These are phyloP conservation scores for Periplaneta americana DNA, from an alignment of 1,140 invertebrate species.

Conservation along the genomic window DNA sequence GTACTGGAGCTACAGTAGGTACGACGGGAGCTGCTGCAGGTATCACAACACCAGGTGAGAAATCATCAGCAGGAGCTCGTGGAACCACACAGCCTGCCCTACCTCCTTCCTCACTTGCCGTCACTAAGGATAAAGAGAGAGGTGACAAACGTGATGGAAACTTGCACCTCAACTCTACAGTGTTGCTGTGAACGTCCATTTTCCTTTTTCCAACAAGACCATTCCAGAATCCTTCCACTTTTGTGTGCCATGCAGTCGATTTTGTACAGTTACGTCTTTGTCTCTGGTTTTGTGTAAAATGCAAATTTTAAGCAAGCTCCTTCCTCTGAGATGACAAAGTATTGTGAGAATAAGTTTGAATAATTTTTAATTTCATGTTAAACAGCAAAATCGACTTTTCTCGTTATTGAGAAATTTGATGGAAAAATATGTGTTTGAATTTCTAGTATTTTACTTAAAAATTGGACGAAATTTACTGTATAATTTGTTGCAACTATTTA, in stretches of 20 bases:
- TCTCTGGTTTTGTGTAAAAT: background rate
- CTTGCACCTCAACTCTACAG: background rate
- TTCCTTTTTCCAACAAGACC: background rate
- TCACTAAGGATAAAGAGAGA: background rate
- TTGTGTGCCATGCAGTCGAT: background rate
- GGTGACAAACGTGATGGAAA: background rate
- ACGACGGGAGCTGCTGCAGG: conserved; percentile 26
- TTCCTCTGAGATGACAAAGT: too few species aligned
- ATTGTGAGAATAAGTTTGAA: background rate
- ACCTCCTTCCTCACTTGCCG: background rate
- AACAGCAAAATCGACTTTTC: background rate
- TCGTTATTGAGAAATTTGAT: background rate
- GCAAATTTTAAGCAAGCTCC: background rate
- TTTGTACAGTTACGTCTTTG: background rate
- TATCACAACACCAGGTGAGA: conserved; percentile 24
- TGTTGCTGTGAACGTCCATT: background rate
- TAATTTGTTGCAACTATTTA: background rate
- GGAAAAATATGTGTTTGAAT: too few species aligned
- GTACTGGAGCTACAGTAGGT: conserved; percentile 28
- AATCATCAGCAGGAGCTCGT: background rate
- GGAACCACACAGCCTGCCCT: background rate
- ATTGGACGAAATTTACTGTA: background rate
- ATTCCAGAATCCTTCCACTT: background rate
- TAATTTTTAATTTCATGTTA: background rate
- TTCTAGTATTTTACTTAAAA: background rate